Conservation (phyloP, 2,888 invertebrate species). For the Matsumyia berberina region DNA sequence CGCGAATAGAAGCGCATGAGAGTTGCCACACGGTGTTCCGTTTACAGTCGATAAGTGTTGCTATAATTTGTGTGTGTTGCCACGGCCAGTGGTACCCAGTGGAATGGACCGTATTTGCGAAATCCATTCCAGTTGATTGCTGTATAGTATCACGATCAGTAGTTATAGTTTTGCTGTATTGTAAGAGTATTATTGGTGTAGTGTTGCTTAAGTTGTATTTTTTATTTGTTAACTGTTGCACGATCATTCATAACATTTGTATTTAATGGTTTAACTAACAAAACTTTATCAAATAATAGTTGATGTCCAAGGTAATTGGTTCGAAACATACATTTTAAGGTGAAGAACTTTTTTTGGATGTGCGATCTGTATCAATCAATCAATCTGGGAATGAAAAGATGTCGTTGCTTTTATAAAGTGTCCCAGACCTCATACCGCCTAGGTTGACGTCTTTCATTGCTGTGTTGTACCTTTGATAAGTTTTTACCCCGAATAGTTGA, state of each 20-base stretch:
- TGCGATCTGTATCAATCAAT: too few relatives aligned
- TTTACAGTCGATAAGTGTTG: slow-evolving; percentile 28
- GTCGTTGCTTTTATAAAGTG: too few relatives aligned
- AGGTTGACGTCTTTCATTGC: too few relatives aligned
- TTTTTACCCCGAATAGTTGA: too few relatives aligned
- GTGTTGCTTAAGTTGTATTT: slow-evolving; percentile 30
- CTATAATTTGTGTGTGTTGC: slow-evolving; percentile 41
- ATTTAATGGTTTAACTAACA: slow-evolving; percentile 17
- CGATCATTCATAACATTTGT: slow-evolving; percentile 43
- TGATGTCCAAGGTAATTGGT: too few relatives aligned
- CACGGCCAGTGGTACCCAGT: slow-evolving; percentile 16
- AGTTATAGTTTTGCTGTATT: slow-evolving; percentile 29
- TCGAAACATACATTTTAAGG: too few relatives aligned
- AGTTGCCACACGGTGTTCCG: slow-evolving; percentile 23
- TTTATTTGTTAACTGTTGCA: slow-evolving; percentile 48
- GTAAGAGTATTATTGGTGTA: slow-evolving; percentile 33
- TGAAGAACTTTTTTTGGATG: too few relatives aligned
- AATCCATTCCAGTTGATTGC: slow-evolving; percentile 36
- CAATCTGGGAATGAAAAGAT: too few relatives aligned
- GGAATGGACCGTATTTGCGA: slow-evolving; percentile 31
- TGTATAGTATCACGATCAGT: slow-evolving; percentile 11
- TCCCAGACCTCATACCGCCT: too few relatives aligned
- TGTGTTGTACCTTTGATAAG: too few relatives aligned
- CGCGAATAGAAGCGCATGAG: slow-evolving; percentile 71
- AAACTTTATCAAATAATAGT: slow-evolving; percentile 8